phyloP scores from a whole-genome alignment of 2,113 vertebrate species.

The Columba livia region DNA sequence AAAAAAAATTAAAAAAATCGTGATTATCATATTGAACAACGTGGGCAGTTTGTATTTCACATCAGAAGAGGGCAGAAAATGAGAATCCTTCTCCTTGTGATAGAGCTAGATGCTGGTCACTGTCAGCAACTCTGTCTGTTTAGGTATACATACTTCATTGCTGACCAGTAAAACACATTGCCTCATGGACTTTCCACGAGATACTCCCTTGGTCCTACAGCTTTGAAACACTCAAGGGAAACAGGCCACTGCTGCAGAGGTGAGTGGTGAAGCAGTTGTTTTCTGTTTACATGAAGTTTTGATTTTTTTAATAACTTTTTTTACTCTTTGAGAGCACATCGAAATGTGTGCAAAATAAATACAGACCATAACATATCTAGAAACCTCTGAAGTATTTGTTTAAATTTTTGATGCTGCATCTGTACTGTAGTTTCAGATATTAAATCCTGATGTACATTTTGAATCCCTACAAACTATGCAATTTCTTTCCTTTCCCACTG shows the following conservation, averaged over 20 bases:
- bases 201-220: background rate
- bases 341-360: background rate
- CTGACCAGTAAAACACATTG: conserved; percentile 30
- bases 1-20: no score
- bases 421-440: conserved; percentile 8
- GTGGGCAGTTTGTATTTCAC: background rate
- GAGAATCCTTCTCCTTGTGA: background rate
- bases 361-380: background rate
- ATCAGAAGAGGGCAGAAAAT: background rate
- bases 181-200: background rate
- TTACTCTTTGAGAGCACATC: background rate
- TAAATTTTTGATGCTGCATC: conserved; percentile 21
- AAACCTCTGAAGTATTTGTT: conserved; percentile 1
- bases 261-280: background rate
- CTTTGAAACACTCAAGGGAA: conserved; percentile 32
- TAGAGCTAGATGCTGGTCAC: background rate
- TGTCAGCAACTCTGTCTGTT: background rate
- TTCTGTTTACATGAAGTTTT: background rate
- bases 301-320: background rate
- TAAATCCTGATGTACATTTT: conserved; percentile 11
- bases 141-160: background rate
- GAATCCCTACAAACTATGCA: background rate
- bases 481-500: conserved; percentile 30
- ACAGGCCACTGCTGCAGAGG: background rate
- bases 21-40: accelerated